Conservation (phyloP, 2,113 vertebrate species). For the Collichthys lucidus region DNA sequence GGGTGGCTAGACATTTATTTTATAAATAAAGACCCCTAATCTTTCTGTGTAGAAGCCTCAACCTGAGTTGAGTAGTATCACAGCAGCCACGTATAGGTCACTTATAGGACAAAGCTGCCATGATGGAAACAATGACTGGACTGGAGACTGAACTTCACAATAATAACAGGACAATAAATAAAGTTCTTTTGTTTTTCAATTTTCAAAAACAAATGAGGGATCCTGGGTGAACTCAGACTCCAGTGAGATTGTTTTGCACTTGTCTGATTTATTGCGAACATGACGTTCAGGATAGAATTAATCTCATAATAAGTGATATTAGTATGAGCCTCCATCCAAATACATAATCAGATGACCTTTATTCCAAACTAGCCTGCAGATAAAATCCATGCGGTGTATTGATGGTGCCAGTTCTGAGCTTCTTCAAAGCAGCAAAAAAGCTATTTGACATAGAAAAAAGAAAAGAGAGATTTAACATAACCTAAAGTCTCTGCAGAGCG, state of each 20-base stretch:
- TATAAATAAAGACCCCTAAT: conserved; percentile 42
- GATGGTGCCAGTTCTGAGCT: conserved; percentile 6
- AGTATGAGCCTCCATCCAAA: conserved; percentile 34
- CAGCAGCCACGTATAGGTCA: conserved; percentile 27
- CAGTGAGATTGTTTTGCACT: conserved; percentile 17
- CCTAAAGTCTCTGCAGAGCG: neutral
- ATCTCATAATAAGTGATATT: conserved; percentile 24
- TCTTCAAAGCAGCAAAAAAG: conserved; percentile 29
- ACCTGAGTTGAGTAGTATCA: conserved; percentile 5
- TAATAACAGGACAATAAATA: neutral
- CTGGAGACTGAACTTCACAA: too few species aligned
- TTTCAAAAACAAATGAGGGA: conserved; percentile 17
- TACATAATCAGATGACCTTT: conserved; percentile 51
- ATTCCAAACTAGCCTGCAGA: conserved; percentile 23
- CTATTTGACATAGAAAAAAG: conserved; percentile 10
- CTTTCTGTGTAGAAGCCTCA: conserved; percentile 3
- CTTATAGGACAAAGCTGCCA: neutral
- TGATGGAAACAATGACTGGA: neutral
- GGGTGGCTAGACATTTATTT: conserved; percentile 34
- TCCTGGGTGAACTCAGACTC: neutral
- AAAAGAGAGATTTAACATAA: neutral
- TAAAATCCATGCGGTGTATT: conserved; percentile 32
- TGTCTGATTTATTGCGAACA: conserved; percentile 26
- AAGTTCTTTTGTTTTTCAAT: neutral
- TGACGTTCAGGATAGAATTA: conserved; percentile 10